Base-by-base conservation (phyloP, 2,113 vertebrate species). In the Pongo pygmaeus region DNA sequence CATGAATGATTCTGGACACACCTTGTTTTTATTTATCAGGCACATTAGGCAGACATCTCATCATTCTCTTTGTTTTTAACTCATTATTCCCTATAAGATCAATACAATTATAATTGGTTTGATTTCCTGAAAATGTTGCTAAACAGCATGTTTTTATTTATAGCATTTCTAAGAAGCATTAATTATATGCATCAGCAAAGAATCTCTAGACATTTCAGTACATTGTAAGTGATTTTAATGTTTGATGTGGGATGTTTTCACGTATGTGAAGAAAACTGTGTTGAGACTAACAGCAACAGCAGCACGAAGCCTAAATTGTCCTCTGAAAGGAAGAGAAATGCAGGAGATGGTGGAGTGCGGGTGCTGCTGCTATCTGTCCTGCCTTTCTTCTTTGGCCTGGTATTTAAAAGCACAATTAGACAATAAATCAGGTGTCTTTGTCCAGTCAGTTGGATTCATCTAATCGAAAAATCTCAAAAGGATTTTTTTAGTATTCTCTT, bases 401-500 rank as follows among this genome's bases (percentile, higher is more conserved):
- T 1, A 72, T 96, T 89, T 88, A 27, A 46, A 80, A 64, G 17
- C 59, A 50, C 20, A 94, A 5, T 27, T 1, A 72, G 52, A 59
- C 55, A 52, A 93, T 75, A 61, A 84, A 97, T 55, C n/a, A 27
- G 48, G 95, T 27, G 2, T 93, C 32, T 72, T 87, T 30, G 69
- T 23, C 40, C 23, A 3, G 72, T 38, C 0, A 0, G 13, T 48
- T 59, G 6, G 0, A 52, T 46, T 77, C 16, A 10, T 35, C 91
- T 0, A 0, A 70, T n/a, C 4, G 4, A 52, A 92, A 88, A 95
- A 59, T 78, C 75, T 75, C 50, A 12, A 13, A 38, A 61, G 57
- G 43, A 38, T 77, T 8, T 52, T 52, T 52, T 25, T n/a, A 22
- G 25, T 75, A 9, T 93, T 86, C 38, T 57, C 48, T 78, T 88